Evolutionary conservation across 2,113 vertebrate genomes (phyloP).

Genomic region (Acanthisitta chloris): DNA sequence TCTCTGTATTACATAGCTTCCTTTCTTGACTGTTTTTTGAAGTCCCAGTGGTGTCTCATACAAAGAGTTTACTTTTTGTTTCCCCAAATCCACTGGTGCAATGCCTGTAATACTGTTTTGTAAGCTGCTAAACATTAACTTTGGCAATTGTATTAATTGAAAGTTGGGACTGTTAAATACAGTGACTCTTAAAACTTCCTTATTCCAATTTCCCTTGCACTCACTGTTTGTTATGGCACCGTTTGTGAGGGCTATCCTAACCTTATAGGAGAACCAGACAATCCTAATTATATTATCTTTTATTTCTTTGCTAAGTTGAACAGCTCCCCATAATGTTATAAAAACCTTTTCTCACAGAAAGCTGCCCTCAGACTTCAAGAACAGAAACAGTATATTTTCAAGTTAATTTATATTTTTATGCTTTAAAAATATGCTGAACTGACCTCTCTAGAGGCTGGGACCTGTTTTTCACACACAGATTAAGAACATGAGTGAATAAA

Average conservation of each 20-base stretch:
- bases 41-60: neutral
- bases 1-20: neutral
- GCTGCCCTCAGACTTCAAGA: neutral
- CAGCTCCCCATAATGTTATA: neutral
- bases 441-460: neutral
- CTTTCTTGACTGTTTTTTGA: neutral
- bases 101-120: neutral
- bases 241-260: neutral
- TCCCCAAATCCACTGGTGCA: neutral
- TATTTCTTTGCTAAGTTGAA: neutral
- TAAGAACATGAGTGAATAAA: neutral
- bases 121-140: neutral
- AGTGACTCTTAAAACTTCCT: neutral
- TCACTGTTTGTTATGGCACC: neutral
- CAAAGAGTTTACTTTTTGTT: neutral
- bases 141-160: neutral
- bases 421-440: neutral
- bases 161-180: neutral
- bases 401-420: neutral
- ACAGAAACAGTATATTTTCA: neutral
- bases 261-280: neutral
- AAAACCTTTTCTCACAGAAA: neutral
- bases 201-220: neutral
- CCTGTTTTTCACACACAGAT: neutral
- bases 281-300: neutral